Percentiles rank a stretch among this genome's conserved stretches.
These are phyloP conservation scores for Eugnorisma glareosa DNA, from an alignment of 2,888 invertebrate genomes.

Conservation along the genomic window DNA sequence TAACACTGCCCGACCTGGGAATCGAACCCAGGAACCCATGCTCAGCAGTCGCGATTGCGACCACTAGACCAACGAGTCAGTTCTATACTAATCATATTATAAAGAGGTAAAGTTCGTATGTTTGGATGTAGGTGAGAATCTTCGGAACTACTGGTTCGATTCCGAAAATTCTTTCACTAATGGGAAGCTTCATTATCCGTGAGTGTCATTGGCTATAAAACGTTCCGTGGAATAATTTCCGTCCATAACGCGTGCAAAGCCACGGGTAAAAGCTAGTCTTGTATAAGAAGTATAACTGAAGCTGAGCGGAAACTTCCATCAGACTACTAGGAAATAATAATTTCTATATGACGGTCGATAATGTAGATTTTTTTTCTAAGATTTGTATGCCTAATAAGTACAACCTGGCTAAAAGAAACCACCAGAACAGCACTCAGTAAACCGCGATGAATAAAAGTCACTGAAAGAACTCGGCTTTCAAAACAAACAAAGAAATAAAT, in stretches of 20 bases:
- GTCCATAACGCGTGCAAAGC: neutral
- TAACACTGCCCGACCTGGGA: too few relatives aligned
- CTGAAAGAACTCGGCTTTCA: neutral
- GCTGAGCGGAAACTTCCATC: neutral
- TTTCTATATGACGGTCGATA: neutral
- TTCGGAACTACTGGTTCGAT: neutral
- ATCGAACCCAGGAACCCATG: too few relatives aligned
- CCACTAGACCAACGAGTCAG: too few relatives aligned
- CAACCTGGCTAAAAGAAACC: neutral
- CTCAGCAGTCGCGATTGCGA: too few relatives aligned
- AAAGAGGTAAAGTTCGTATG: neutral
- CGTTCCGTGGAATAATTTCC: neutral
- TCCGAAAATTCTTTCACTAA: neutral
- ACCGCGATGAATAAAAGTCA: neutral
- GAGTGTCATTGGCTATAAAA: neutral
- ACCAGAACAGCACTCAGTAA: neutral
- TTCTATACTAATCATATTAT: neutral
- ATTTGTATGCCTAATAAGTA: neutral
- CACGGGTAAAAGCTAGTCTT: neutral
- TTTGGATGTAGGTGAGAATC: neutral
- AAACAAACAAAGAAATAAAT: slow-evolving; percentile 3
- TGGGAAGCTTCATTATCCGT: too few relatives aligned
- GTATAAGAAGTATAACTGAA: neutral
- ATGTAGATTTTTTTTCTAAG: too few relatives aligned
- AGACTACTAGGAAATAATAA: neutral